Percentiles rank a stretch among this genome's conserved stretches.
Conservation (phyloP, 2,888 invertebrate species). For the Lepidocyrtoides sp. region DNA sequence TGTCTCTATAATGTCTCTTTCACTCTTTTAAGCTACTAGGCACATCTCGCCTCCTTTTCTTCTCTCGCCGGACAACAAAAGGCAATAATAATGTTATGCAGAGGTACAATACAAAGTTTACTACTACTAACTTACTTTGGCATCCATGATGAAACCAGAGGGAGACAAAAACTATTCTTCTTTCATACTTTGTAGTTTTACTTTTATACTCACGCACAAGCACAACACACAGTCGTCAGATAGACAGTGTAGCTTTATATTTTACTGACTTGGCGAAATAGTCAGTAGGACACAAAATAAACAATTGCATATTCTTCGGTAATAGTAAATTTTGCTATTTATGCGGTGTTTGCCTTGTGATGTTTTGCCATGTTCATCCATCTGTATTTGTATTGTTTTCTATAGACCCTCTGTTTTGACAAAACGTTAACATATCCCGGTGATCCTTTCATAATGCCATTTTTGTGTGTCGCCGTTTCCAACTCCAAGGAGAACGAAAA, state of each 20-base stretch:
- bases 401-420: neutral
- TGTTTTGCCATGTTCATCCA: neutral
- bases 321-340: neutral
- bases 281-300: slow-evolving; percentile 9
- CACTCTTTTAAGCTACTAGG: neutral
- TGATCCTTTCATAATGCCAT: slow-evolving; percentile 1
- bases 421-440: neutral
- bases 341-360: neutral
- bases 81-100: neutral
- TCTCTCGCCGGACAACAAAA: neutral
- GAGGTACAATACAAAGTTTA: neutral
- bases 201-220: neutral
- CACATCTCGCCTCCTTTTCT: neutral
- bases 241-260: too few relatives aligned
- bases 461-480: slow-evolving; percentile 1
- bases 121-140: neutral
- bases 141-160: neutral
- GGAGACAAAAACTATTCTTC: neutral
- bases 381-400: neutral
- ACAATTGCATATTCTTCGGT: neutral
- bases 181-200: neutral
- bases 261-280: neutral
- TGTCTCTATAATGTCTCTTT: slow-evolving; percentile 35
- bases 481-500: slow-evolving; percentile 27
- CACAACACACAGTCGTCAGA: slow-evolving; percentile 2